A percentile compares a stretch with the other conserved stretches of the same genome.
phyloP scores from a whole-genome alignment of 2,113 vertebrate species.

The Nesospiza acunhae region DNA sequence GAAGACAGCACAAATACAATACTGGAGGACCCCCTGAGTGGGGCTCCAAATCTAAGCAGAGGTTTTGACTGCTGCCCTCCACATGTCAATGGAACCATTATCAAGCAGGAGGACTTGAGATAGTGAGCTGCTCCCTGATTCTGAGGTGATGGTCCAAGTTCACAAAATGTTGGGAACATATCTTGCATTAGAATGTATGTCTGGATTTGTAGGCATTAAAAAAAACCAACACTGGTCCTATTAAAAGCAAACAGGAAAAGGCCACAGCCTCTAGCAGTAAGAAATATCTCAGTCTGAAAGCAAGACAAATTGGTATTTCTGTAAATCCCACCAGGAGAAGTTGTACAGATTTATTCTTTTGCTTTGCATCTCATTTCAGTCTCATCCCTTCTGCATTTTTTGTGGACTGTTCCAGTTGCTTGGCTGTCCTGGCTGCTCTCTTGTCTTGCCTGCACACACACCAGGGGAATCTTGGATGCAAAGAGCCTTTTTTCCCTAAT shows the following conservation, averaged over 20 bases:
- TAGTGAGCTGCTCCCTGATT: neutral
- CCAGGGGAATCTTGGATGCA: neutral
- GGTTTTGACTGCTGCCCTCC: neutral
- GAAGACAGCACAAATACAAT: too few relatives aligned
- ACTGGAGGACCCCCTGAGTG: neutral
- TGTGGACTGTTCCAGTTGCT: neutral
- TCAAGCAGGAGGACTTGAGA: neutral
- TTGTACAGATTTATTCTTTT: neutral
- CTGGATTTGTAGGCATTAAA: neutral
- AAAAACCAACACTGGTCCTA: neutral
- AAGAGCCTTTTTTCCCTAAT: neutral
- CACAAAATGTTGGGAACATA: neutral
- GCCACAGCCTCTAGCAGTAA: neutral
- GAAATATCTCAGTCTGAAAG: neutral
- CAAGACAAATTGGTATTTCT: neutral
- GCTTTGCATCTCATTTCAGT: neutral
- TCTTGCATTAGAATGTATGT: neutral
- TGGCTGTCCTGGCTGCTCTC: neutral
- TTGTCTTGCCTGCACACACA: neutral
- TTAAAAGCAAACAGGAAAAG: neutral
- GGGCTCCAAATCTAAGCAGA: neutral
- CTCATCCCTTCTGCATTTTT: neutral
- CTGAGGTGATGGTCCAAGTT: neutral
- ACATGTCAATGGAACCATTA: rapidly evolving
- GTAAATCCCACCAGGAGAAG: neutral